Evolutionary conservation across 1,140 invertebrate genomes (phyloP).

Genomic region (Drosophila hydei): DNA sequence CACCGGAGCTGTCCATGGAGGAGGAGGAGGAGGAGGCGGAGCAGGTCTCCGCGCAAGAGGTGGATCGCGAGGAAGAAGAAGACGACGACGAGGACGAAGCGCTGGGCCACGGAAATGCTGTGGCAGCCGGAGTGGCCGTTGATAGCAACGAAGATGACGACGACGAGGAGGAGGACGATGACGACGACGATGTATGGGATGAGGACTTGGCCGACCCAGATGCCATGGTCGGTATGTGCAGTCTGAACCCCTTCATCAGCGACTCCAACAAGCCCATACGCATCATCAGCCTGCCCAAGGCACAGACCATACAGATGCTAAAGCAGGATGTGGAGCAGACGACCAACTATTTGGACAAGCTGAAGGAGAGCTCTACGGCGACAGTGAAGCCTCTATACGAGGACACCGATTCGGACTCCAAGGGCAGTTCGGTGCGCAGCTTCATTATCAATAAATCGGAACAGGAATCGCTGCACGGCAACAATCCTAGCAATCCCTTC

Average conservation of each 20-base stretch:
- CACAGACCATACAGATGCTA: slow-evolving; percentile 64
- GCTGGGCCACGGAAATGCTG: slow-evolving; percentile 4
- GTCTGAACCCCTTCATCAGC: slow-evolving; percentile 56
- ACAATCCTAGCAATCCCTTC: slow-evolving; percentile 46
- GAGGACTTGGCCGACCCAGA: slow-evolving; percentile 44
- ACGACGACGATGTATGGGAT: slow-evolving; percentile 51
- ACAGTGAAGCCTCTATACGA: slow-evolving; percentile 67
- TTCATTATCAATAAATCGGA: slow-evolving; percentile 78
- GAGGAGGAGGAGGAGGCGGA: slow-evolving; percentile 33
- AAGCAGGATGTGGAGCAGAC: slow-evolving; percentile 36
- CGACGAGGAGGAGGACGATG: slow-evolving; percentile 33
- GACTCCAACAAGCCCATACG: slow-evolving; percentile 56
- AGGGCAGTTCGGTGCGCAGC: slow-evolving; percentile 84
- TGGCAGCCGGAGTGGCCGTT: not conserved
- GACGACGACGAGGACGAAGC: not conserved
- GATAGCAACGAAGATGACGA: slow-evolving; percentile 40
- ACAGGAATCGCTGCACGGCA: slow-evolving; percentile 51
- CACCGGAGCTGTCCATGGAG: slow-evolving; percentile 53
- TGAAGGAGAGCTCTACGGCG: slow-evolving; percentile 49
- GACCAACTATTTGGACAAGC: slow-evolving; percentile 57
- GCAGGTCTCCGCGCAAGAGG: slow-evolving; percentile 23
- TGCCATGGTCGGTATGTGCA: slow-evolving; percentile 64
- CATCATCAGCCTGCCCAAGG: slow-evolving; percentile 62
- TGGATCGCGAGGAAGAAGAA: not conserved
- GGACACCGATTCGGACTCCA: slow-evolving; percentile 85